phyloP scores from a whole-genome alignment of 2,113 vertebrate species.

The Leptodactylus fuscus region DNA sequence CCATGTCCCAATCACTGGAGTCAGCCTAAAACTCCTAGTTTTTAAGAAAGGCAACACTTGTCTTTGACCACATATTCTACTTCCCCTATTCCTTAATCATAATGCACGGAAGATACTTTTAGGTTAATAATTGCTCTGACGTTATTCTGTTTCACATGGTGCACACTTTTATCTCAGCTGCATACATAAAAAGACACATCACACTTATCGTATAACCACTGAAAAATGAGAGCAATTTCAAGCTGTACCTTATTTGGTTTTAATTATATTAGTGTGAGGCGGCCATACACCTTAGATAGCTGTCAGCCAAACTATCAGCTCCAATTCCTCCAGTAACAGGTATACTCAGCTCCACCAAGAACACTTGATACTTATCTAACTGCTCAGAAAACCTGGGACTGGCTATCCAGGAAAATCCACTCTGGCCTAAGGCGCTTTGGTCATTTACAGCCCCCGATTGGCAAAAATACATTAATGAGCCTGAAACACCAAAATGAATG shows the following conservation, averaged over 20 bases:
- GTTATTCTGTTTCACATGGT: background rate
- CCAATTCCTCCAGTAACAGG: background rate
- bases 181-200: background rate
- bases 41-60: slow-evolving; percentile 38
- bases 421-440: background rate
- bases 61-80: slow-evolving; percentile 13
- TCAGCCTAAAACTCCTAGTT: slow-evolving; percentile 10
- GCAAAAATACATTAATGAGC: too few relatives aligned
- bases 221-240: background rate
- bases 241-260: background rate
- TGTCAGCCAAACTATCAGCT: background rate
- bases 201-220: background rate
- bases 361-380: background rate
- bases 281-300: too few relatives aligned
- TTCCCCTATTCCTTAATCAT: background rate
- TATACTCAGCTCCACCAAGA: background rate
- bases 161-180: background rate
- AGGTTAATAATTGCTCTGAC: background rate
- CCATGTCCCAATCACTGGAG: slow-evolving; percentile 22
- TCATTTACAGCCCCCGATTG: background rate
- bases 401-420: background rate
- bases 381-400: background rate
- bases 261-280: background rate
- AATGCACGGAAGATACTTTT: background rate
- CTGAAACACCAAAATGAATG: too few relatives aligned